Evolutionary conservation across 2,797 vertebrate species (phyloP).

Genomic region (Chaunax sp.): DNA sequence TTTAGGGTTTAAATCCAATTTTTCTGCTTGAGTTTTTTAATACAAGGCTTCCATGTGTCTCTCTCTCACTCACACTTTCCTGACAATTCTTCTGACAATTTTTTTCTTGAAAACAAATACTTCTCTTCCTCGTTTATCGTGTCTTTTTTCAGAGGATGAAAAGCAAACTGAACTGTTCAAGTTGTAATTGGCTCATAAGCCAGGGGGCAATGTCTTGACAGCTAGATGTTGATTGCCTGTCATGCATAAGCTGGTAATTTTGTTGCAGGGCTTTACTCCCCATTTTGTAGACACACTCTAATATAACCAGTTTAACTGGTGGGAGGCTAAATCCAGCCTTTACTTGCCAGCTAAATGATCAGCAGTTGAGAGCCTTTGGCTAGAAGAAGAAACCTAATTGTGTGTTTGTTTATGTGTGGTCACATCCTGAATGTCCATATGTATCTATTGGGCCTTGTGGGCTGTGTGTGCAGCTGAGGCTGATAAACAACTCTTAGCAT

Average conservation of each 20-base stretch:
- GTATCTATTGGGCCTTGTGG: slow-evolving; percentile 29
- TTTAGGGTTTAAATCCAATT: too few relatives aligned
- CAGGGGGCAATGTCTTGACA: slow-evolving; percentile 9
- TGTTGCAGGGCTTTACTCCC: slow-evolving; percentile 5
- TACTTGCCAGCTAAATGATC: slow-evolving; percentile 52
- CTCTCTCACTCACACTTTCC: too few relatives aligned
- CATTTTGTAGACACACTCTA: slow-evolving; percentile 8
- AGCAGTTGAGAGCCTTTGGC: slow-evolving; percentile 41
- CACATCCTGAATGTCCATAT: slow-evolving; percentile 32
- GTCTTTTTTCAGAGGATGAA: not conserved
- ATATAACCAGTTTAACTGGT: slow-evolving; percentile 25
- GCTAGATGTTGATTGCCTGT: slow-evolving; percentile 3
- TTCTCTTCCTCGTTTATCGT: too few relatives aligned
- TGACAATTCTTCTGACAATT: too few relatives aligned
- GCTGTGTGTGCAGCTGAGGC: slow-evolving; percentile 33
- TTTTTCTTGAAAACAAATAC: too few relatives aligned
- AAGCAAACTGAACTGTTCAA: slow-evolving; percentile 6
- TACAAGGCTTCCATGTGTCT: too few relatives aligned
- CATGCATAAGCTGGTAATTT: slow-evolving; percentile 9
- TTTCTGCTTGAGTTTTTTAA: too few relatives aligned
- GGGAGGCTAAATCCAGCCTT: slow-evolving; percentile 41
- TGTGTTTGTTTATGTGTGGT: slow-evolving; percentile 11
- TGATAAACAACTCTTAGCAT: slow-evolving; percentile 63
- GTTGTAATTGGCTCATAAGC: slow-evolving; percentile 23
- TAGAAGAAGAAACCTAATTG: slow-evolving; percentile 35